Base-by-base conservation (phyloP, 2,113 vertebrate genomes). In the Diphyllodes magnificus region DNA sequence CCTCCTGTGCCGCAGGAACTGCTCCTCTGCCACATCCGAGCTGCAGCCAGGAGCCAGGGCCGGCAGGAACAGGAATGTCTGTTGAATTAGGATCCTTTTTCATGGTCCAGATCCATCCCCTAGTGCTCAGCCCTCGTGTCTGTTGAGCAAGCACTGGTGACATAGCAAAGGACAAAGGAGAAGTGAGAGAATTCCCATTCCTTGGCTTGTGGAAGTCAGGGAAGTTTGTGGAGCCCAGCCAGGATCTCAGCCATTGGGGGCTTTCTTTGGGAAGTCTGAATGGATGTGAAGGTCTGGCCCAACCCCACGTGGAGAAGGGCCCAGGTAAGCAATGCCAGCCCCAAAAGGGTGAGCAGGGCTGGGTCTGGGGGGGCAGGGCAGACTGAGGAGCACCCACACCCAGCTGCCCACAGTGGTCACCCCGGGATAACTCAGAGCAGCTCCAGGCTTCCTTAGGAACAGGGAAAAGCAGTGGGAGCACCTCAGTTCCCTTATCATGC, bases 31-130 rank as follows among this genome's bases (percentile, higher is more conserved):
- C 92, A 91, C 39, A 28, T 59, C 64, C 19, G 0, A 88, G 82
- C 65, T 80, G 86, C 86, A 90, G 51, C 50, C 8, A 37, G 70
- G 65, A 96, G 90, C 92, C 96, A 94, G 95, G 83, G 97, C 96
- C 69, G 97, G 95, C 86, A 97, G 97, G 94, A 95, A 84, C 37
- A 37, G 97, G 90, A 96, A 88, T 79, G 93, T 95, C 23, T 60
- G n/a, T 8, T 21, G 8, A 22, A 9, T 14, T 8, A 37, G 28
- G n/a, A 27, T 6, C 24, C 16, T n/a, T 11, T 4, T 13, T 8
- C 13, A 11, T 1, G 30, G 24, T 6, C 40, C 70, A 61, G 16
- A 12, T 2, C 5, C 24, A 54, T 40, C 27, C 42, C 17, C 64
- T 3, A 1, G 15, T 44, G 70, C 51, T 44, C 53, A 7, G 12